Conservation (phyloP, 2,113 vertebrate genomes). For the Dissostichus mawsoni region DNA sequence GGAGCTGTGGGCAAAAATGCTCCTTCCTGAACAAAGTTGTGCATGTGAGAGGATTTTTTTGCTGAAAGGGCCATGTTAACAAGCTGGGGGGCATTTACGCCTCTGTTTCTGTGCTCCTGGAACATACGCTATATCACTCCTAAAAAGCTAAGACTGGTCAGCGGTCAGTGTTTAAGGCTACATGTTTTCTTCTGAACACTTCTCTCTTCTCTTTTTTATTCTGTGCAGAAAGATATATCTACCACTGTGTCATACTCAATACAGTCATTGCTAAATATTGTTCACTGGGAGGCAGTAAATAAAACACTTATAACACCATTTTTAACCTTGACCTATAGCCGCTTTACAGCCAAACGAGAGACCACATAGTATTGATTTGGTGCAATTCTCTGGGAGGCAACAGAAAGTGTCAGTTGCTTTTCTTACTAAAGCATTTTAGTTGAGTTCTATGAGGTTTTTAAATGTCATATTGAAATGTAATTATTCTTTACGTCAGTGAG, state of each 20-base stretch:
- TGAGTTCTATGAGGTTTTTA: background rate
- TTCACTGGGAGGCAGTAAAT: background rate
- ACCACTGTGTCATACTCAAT: background rate
- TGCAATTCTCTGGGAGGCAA: background rate
- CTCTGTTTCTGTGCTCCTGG: conserved; percentile 35
- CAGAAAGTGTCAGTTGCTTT: background rate
- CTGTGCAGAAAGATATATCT: background rate
- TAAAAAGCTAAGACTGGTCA: conserved; percentile 19
- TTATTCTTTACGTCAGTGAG: background rate
- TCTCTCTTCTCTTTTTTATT: conserved; percentile 1
- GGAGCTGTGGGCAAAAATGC: conserved; percentile 25
- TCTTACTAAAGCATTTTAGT: background rate
- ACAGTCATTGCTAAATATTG: background rate
- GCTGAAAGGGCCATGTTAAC: conserved; percentile 54
- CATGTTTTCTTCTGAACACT: conserved; percentile 9
- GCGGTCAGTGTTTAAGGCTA: conserved; percentile 19
- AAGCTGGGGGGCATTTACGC: conserved; percentile 51
- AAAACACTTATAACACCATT: conserved; percentile 1
- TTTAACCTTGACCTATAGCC: conserved; percentile 1
- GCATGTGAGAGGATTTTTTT: conserved; percentile 12
- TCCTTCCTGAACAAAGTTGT: conserved; percentile 18
- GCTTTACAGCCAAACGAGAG: background rate
- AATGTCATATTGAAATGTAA: background rate
- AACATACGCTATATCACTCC: background rate
- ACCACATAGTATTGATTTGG: background rate